Conservation (phyloP, 2,797 vertebrate species). For the Silurus lanzhouensis region DNA sequence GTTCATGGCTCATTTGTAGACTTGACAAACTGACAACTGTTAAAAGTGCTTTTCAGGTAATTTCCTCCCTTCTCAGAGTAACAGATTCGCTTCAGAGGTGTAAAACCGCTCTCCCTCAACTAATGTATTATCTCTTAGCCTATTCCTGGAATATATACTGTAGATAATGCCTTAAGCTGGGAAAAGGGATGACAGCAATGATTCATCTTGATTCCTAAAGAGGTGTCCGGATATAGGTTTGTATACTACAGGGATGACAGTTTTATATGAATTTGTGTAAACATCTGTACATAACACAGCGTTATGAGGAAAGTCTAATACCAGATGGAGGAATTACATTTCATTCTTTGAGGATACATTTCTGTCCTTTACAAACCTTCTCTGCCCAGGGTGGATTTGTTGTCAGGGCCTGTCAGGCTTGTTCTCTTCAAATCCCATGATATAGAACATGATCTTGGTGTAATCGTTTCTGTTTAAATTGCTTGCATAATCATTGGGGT, state of each 20-base stretch:
- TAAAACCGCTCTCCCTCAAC: neutral
- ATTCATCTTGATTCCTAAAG: neutral
- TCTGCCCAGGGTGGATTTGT: neutral
- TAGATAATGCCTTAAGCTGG: neutral
- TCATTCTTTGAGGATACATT: neutral
- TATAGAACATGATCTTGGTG: neutral
- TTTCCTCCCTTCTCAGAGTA: neutral
- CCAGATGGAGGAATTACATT: neutral
- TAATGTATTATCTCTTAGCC: neutral
- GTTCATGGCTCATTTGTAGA: neutral
- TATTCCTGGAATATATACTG: neutral
- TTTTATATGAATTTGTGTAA: constrained; percentile 5
- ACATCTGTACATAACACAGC: neutral
- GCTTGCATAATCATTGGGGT: neutral
- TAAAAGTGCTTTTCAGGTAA: neutral
- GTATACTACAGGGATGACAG: neutral
- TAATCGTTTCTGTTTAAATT: neutral
- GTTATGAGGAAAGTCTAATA: neutral
- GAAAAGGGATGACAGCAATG: neutral
- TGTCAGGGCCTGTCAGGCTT: no score
- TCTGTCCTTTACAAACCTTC: neutral
- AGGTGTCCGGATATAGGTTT: neutral
- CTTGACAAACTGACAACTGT: neutral
- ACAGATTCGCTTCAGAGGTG: neutral
- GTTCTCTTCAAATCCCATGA: neutral